Conservation (phyloP, 53 echinoderm and acorn worm species). For the Echinarachnius parma region DNA sequence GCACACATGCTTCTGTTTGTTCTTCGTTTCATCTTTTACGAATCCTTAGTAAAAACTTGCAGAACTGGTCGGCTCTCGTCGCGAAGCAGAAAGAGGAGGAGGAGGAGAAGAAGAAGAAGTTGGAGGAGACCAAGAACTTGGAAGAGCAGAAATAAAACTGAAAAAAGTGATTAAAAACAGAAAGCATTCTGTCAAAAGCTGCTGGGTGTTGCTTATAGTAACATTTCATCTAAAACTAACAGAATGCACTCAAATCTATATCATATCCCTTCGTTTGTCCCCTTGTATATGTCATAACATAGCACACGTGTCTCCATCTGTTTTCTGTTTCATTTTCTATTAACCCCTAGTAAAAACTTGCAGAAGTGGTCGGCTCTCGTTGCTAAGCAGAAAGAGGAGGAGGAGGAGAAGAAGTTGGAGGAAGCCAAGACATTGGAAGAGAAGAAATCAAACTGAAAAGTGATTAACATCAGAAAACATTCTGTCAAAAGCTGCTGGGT, state of each 20-base stretch:
- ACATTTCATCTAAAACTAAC: not conserved
- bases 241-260: not conserved
- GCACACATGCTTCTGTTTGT: not conserved
- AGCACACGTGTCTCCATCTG: not conserved
- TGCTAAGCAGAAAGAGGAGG: slow-evolving; percentile 57
- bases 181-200: no score
- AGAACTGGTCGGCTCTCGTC: slow-evolving; percentile 99
- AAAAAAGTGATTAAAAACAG: no score
- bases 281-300: not conserved
- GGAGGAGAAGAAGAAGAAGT: no score
- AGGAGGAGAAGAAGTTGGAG: no score
- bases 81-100: slow-evolving; percentile 59
- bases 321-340: not conserved
- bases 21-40: not conserved
- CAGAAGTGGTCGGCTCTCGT: slow-evolving; percentile 99
- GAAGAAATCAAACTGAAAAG: no score
- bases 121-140: no score
- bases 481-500: no score
- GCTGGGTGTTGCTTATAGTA: no score
- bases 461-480: no score
- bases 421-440: no score
- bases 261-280: not conserved
- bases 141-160: no score
- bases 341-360: slow-evolving; percentile 65
- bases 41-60: slow-evolving; percentile 68